phyloP scores from a whole-genome alignment of 2,113 vertebrate species.

The Pseudorectes ferrugineus region DNA sequence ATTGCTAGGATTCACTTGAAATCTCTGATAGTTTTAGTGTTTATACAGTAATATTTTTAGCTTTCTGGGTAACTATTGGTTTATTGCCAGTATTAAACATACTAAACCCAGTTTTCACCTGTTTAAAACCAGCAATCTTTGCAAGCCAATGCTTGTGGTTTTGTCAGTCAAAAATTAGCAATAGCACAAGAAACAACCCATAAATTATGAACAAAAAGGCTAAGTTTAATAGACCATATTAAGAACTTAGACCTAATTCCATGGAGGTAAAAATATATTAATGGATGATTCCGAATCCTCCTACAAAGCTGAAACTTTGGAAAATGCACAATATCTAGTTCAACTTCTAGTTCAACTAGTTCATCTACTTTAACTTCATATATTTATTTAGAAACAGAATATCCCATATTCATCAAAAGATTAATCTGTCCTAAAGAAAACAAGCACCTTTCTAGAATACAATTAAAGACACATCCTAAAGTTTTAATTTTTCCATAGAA shows the following conservation, averaged over 20 bases:
- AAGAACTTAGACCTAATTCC: background rate
- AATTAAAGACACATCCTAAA: background rate
- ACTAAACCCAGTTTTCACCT: background rate
- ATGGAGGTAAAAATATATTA: background rate
- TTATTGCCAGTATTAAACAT: background rate
- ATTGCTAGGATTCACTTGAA: background rate
- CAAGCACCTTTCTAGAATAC: background rate
- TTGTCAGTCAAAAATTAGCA: background rate
- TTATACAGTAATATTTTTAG: background rate
- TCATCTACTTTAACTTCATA: background rate
- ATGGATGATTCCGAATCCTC: background rate
- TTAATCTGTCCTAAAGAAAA: background rate
- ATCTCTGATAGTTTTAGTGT: background rate
- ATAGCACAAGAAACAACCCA: background rate
- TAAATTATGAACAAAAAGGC: background rate
- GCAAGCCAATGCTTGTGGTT: background rate
- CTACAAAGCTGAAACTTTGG: background rate
- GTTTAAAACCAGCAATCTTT: background rate
- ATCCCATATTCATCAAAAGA: background rate
- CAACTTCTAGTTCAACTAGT: no score
- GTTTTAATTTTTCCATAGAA: background rate
- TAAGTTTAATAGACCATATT: background rate
- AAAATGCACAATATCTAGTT: background rate
- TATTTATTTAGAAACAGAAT: background rate
- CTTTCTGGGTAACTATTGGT: background rate